These are phyloP conservation scores for Lordiphosa collinella DNA, from an alignment of 1,140 invertebrate genomes.

Conservation along the genomic window DNA sequence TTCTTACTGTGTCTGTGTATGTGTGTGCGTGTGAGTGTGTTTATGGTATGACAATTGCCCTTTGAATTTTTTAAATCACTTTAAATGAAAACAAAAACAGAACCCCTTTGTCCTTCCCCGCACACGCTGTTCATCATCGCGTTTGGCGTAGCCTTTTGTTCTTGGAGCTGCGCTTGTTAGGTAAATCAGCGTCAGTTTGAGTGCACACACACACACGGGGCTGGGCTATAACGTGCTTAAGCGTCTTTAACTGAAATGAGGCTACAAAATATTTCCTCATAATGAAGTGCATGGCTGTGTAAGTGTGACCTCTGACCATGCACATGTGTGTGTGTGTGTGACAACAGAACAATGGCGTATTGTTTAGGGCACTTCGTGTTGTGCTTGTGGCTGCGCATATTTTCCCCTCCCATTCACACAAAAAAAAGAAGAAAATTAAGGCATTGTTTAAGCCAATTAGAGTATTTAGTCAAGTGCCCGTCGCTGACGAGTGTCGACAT, in stretches of 20 bases:
- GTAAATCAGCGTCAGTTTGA: constrained; percentile 67
- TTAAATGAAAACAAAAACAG: constrained; percentile 76
- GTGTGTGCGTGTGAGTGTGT: constrained; percentile 19
- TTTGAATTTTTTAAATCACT: constrained; percentile 78
- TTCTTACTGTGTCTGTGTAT: constrained; percentile 10
- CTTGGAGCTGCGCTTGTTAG: constrained; percentile 57
- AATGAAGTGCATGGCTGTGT: constrained; percentile 62
- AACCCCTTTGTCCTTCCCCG: constrained; percentile 13
- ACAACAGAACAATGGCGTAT: constrained; percentile 54
- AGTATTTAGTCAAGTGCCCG: constrained; percentile 55
- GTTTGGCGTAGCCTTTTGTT: constrained; percentile 57
- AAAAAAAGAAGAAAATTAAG: constrained; percentile 50
- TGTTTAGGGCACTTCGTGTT: constrained; percentile 38
- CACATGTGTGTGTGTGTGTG: constrained; percentile 28
- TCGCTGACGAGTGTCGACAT: constrained; percentile 21
- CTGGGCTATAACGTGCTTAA: constrained; percentile 73
- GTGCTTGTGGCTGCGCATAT: constrained; percentile 27
- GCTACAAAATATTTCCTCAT: constrained; percentile 70
- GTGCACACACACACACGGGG: constrained; percentile 24
- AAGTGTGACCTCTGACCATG: constrained; percentile 46
- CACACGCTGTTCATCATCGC: constrained; percentile 5
- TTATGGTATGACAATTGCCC: constrained; percentile 66
- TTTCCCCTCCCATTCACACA: constrained; percentile 12
- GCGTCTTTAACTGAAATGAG: constrained; percentile 74
- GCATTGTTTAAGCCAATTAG: constrained; percentile 72